phyloP scores from a whole-genome alignment of 2,888 invertebrate genomes.

The Drosophila nr. fundita region DNA sequence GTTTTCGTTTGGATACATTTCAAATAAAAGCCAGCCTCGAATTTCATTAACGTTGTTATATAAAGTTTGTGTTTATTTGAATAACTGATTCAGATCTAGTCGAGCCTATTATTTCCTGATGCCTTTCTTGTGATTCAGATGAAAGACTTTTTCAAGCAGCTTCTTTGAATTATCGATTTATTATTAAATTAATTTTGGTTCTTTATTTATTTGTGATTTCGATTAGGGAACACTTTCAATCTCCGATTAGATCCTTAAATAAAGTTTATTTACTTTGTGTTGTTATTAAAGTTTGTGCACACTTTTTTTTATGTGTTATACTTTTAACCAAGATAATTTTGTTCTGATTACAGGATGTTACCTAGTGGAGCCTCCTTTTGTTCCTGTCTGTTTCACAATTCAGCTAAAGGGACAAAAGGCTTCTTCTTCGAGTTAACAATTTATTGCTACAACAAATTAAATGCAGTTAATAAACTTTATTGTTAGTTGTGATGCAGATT shows the following conservation, averaged over 20 bases:
- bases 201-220: background rate
- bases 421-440: background rate
- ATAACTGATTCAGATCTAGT: background rate
- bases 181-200: background rate
- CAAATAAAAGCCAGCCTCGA: conserved; percentile 20
- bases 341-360: background rate
- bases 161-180: background rate
- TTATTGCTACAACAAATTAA: background rate
- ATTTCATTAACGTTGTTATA: conserved; percentile 1
- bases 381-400: background rate
- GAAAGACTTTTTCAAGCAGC: background rate
- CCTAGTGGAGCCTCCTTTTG: background rate
- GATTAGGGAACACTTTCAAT: background rate
- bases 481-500: background rate
- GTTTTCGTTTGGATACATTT: conserved; percentile 35
- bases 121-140: background rate
- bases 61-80: background rate
- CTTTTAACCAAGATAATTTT: background rate
- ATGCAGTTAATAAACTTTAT: background rate
- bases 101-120: background rate
- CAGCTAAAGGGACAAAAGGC: background rate
- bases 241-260: background rate
- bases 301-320: background rate
- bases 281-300: background rate
- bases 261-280: background rate